Conservation (phyloP, 2,797 vertebrate species). For the Acanthurus leucopareius region DNA sequence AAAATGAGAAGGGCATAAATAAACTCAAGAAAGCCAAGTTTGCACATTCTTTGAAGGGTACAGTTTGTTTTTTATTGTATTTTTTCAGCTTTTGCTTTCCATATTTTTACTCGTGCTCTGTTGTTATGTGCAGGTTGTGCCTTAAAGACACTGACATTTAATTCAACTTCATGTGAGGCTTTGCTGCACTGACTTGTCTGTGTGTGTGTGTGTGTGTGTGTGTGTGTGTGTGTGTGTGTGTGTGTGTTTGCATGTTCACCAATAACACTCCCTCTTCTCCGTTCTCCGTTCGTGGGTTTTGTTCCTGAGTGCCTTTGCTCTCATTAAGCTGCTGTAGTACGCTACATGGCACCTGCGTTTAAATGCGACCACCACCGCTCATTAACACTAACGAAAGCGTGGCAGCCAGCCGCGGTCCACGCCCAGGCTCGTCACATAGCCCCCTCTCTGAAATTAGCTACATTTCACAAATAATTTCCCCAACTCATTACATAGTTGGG, state of each 20-base stretch:
- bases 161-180: slow-evolving; percentile 41
- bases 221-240: slow-evolving; percentile 14
- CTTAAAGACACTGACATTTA: slow-evolving; percentile 45
- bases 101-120: not conserved
- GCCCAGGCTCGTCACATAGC: slow-evolving; percentile 77
- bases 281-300: slow-evolving; percentile 74
- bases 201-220: slow-evolving; percentile 37
- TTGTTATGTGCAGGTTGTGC: slow-evolving; percentile 8
- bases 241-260: slow-evolving; percentile 37
- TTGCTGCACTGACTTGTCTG: slow-evolving; percentile 29
- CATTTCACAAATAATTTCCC: slow-evolving; percentile 87
- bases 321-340: slow-evolving; percentile 84
- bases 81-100: slow-evolving; percentile 9
- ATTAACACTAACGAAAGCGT: slow-evolving; percentile 84
- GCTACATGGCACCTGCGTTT: slow-evolving; percentile 86
- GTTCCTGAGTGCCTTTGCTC: slow-evolving; percentile 80
- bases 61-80: slow-evolving; percentile 49
- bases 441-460: slow-evolving; percentile 81
- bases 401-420: slow-evolving; percentile 78
- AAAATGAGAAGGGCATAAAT: slow-evolving; percentile 34
- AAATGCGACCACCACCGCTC: slow-evolving; percentile 82
- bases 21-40: slow-evolving; percentile 21
- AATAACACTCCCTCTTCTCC: slow-evolving; percentile 81
- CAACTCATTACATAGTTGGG: slow-evolving; percentile 81
- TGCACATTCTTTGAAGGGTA: slow-evolving; percentile 44